A percentile compares a stretch with the other conserved stretches of the same genome.
phyloP scores from a whole-genome alignment of 2,888 invertebrate genomes.

The Eristalis intricaria region DNA sequence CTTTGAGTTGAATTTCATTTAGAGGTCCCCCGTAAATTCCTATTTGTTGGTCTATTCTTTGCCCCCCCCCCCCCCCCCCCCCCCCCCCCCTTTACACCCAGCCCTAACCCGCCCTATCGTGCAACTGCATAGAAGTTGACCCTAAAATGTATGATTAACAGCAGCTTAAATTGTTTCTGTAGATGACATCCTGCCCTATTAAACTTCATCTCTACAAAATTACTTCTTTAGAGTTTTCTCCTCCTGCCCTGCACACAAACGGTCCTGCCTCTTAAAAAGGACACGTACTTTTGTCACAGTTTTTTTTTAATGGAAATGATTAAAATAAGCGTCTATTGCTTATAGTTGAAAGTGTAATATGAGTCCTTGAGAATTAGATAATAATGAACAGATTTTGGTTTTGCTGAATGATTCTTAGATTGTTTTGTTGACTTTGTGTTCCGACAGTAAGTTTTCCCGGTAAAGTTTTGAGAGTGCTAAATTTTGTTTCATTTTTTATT shows the following conservation, averaged over 20 bases:
- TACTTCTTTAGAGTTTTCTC: constrained; percentile 56
- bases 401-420: constrained; percentile 70
- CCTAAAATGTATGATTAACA: constrained; percentile 45
- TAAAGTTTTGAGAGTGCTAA: constrained; percentile 48
- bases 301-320: constrained; percentile 29
- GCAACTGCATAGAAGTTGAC: constrained; percentile 63
- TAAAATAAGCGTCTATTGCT: constrained; percentile 36
- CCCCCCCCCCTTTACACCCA: neutral
- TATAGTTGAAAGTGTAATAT: constrained; percentile 33
- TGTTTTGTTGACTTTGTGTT: constrained; percentile 62
- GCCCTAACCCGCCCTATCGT: neutral
- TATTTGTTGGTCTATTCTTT: constrained; percentile 21
- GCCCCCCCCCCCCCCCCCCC: neutral
- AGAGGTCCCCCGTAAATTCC: constrained; percentile 52
- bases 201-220: constrained; percentile 40
- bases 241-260: constrained; percentile 53
- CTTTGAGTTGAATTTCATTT: constrained; percentile 39
- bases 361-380: constrained; percentile 34
- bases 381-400: constrained; percentile 43
- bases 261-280: constrained; percentile 42
- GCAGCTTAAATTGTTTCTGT: constrained; percentile 62
- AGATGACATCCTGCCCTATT: constrained; percentile 35
- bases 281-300: constrained; percentile 27
- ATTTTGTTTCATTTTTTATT: constrained; percentile 6
- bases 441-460: constrained; percentile 68